Evolutionary conservation across 2,113 vertebrate genomes (phyloP).

Genomic region (Urocitellus parryii): DNA sequence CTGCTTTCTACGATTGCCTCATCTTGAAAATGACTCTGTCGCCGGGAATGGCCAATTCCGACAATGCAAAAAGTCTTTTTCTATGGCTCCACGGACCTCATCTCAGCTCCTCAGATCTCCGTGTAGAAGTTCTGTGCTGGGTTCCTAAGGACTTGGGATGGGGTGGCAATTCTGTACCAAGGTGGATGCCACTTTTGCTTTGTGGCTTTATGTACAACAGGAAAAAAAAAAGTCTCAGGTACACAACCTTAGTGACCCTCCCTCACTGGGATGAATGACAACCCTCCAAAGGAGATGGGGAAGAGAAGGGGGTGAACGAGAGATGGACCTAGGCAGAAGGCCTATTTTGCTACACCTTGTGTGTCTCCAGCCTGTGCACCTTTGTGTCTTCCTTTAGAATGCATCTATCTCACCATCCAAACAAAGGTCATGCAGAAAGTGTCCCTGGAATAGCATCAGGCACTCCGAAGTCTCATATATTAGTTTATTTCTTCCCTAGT

Average conservation of each 20-base stretch:
- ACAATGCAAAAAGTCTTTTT: constrained; percentile 48
- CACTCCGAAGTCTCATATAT: neutral
- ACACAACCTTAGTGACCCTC: neutral
- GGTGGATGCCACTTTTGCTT: neutral
- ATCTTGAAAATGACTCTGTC: constrained; percentile 70
- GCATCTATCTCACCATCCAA: neutral
- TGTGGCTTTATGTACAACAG: neutral
- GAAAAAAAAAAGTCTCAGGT: neutral
- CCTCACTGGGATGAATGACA: neutral
- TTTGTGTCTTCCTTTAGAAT: neutral
- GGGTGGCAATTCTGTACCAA: neutral
- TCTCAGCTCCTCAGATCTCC: neutral
- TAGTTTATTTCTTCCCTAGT: neutral
- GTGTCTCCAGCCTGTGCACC: neutral
- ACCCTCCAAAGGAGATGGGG: fast-evolving
- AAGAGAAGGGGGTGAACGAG: neutral
- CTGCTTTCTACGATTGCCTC: constrained; percentile 75
- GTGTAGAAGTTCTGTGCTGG: neutral
- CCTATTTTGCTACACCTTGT: neutral
- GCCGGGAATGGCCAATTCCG: constrained; percentile 68
- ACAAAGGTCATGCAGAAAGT: neutral
- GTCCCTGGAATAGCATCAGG: neutral
- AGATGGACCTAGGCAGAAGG: neutral
- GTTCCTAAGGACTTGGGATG: neutral
- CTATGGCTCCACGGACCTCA: neutral